Evolutionary conservation across 2,797 vertebrate genomes (phyloP).

Genomic region (Xenops minutus): DNA sequence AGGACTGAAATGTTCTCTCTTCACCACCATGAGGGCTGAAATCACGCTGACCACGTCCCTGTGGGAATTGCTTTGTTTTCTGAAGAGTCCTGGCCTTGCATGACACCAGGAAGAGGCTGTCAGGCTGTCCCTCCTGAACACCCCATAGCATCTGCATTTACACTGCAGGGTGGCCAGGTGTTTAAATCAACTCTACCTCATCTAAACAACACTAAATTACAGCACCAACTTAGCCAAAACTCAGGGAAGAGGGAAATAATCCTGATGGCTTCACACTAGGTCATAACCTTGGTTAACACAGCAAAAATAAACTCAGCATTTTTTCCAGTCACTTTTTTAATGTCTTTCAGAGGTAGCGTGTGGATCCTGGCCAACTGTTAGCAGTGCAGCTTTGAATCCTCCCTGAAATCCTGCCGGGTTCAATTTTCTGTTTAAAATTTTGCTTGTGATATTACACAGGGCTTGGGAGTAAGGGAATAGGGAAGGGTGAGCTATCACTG

Average conservation of each 20-base stretch:
- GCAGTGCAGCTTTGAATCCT: background rate
- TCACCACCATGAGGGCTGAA: background rate
- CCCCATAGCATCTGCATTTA: background rate
- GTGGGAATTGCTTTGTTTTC: background rate
- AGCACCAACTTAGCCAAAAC: background rate
- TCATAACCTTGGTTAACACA: background rate
- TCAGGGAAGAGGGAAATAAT: background rate
- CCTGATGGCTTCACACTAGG: background rate
- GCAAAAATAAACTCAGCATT: slow-evolving; percentile 7
- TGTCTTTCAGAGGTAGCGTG: background rate
- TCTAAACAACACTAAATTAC: slow-evolving; percentile 7
- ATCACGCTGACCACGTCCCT: background rate
- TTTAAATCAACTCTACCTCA: slow-evolving; percentile 14
- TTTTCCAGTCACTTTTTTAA: background rate
- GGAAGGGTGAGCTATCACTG: slow-evolving; percentile 10
- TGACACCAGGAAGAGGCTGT: background rate
- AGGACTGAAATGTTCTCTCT: background rate
- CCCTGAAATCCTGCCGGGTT: background rate
- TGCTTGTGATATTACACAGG: slow-evolving; percentile 18
- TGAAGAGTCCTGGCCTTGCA: background rate
- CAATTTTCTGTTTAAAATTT: slow-evolving; percentile 22
- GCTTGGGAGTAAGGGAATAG: slow-evolving; percentile 26
- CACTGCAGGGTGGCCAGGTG: background rate
- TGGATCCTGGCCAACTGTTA: background rate
- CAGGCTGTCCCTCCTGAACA: background rate